Percentiles rank a stretch among this genome's conserved stretches.
Conservation (phyloP, 2,113 vertebrate genomes). For the Myotis lucifugus region DNA sequence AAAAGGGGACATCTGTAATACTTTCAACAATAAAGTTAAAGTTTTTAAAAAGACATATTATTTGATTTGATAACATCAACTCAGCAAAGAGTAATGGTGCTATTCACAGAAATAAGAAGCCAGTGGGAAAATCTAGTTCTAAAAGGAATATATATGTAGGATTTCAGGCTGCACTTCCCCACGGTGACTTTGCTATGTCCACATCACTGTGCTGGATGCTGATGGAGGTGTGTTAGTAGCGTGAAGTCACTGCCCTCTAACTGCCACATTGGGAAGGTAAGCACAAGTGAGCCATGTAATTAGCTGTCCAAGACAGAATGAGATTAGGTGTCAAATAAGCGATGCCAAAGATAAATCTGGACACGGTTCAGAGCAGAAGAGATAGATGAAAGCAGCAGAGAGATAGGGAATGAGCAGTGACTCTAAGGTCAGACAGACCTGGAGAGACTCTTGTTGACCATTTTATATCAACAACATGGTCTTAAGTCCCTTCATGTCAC, state of each 20-base stretch:
- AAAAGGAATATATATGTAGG: not conserved
- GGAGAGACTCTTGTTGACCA: not conserved
- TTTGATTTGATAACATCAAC: not conserved
- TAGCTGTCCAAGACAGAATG: not conserved
- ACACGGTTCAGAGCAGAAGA: not conserved
- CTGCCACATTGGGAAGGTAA: not conserved
- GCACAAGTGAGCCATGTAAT: not conserved
- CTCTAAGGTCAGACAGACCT: not conserved
- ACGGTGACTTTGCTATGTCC: not conserved
- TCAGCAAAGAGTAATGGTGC: not conserved
- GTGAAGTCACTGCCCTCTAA: not conserved
- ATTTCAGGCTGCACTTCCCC: not conserved
- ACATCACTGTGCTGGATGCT: not conserved
- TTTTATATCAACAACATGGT: not conserved
- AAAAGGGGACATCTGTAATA: too few species aligned
- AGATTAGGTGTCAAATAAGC: conserved; percentile 6
- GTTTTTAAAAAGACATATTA: not conserved
- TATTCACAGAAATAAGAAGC: not conserved
- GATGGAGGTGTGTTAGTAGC: not conserved
- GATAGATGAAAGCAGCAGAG: not conserved
- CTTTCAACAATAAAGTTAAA: too few species aligned
- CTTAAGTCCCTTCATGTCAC: not conserved
- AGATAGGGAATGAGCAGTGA: not conserved
- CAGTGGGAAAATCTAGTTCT: not conserved
- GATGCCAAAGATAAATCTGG: not conserved